phyloP scores from a whole-genome alignment of 1,140 invertebrate genomes.

The Sycophila sp. region DNA sequence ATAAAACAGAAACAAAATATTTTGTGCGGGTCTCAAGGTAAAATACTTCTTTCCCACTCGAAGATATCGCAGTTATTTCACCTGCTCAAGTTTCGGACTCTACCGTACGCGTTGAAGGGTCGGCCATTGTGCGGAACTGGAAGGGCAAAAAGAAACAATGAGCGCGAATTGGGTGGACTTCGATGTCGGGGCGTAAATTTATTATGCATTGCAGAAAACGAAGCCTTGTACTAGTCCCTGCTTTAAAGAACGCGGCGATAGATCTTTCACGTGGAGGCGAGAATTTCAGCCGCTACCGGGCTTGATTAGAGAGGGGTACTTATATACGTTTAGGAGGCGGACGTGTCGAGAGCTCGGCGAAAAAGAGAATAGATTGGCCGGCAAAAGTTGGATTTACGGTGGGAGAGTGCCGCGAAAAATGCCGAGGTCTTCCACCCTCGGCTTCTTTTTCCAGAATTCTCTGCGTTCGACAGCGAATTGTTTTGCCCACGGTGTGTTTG shows the following conservation, averaged over 20 bases:
- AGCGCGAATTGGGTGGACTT: not conserved
- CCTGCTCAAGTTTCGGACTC: not conserved
- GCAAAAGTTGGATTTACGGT: constrained; percentile 23
- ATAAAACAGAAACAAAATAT: no score
- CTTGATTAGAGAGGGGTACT: constrained; percentile 2
- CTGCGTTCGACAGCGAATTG: not conserved
- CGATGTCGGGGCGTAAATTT: not conserved
- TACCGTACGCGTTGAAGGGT: not conserved
- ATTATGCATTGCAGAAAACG: not conserved
- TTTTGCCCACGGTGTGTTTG: not conserved
- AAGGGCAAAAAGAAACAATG: not conserved
- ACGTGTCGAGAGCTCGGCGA: not conserved
- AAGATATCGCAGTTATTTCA: not conserved
- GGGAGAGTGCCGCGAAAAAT: not conserved
- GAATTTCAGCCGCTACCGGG: constrained; percentile 3
- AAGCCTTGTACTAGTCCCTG: not conserved
- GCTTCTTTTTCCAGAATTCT: not conserved
- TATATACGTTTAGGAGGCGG: not conserved
- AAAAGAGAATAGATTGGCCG: constrained; percentile 9
- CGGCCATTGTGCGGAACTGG: not conserved
- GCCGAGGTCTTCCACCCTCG: not conserved
- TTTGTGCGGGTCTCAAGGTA: no score
- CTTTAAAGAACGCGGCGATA: not conserved
- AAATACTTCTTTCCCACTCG: no score
- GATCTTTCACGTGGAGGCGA: not conserved